These are phyloP conservation scores for Tragelaphus strepsiceros DNA, from an alignment of 2,113 vertebrate genomes.

Conservation along the genomic window DNA sequence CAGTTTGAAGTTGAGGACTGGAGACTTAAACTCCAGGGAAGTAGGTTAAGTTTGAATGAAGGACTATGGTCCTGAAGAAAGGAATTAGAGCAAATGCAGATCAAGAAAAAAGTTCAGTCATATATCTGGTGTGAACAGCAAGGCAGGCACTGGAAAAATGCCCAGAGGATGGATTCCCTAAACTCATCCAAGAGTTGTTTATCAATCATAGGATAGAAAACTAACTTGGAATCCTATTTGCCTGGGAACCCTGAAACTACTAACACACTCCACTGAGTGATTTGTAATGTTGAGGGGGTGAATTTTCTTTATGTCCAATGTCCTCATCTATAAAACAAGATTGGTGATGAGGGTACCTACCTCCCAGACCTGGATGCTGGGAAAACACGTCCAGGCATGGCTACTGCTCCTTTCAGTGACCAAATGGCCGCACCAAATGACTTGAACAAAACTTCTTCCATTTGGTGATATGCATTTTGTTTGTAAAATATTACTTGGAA, in stretches of 20 bases:
- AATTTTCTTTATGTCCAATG: not conserved
- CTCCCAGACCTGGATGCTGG: not conserved
- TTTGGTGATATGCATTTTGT: not conserved
- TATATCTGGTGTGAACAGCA: accelerated
- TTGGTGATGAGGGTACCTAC: not conserved
- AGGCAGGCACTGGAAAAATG: not conserved
- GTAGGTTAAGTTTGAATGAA: not conserved
- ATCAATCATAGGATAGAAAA: not conserved
- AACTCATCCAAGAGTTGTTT: not conserved
- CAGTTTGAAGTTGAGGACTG: not conserved
- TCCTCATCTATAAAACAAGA: not conserved
- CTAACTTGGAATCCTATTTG: not conserved
- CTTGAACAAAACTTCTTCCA: not conserved
- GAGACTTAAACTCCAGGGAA: not conserved
- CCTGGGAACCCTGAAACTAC: accelerated
- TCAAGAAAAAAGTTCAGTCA: not conserved
- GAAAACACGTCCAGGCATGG: not conserved
- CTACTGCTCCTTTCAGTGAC: not conserved
- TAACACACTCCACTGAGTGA: not conserved
- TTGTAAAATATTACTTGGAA: not conserved
- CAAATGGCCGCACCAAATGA: not conserved
- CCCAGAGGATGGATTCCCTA: not conserved
- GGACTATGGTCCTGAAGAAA: not conserved
- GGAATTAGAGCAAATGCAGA: not conserved
- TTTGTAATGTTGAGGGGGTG: not conserved